Conservation (phyloP, 2,888 invertebrate genomes). For the Cheilosia pagana region DNA sequence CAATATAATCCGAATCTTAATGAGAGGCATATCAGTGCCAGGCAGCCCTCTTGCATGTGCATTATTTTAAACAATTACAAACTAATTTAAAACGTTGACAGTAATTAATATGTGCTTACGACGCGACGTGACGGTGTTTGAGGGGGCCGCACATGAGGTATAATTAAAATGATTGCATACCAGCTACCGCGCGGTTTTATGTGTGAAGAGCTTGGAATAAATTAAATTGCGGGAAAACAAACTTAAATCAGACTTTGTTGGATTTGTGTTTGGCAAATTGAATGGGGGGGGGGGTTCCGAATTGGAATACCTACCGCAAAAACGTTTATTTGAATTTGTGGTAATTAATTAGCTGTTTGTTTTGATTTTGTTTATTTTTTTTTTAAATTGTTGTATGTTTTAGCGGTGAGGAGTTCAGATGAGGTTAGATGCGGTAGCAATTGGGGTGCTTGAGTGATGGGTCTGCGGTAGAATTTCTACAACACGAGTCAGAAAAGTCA, state of each 20-base stretch:
- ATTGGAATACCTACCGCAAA: slow-evolving; percentile 44
- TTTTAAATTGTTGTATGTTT: too few species aligned
- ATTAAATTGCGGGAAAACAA: slow-evolving; percentile 47
- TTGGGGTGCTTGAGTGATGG: too few species aligned
- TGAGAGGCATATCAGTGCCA: too few species aligned
- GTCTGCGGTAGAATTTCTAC: too few species aligned
- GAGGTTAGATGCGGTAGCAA: too few species aligned
- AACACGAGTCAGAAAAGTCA: too few species aligned
- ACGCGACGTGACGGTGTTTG: neutral
- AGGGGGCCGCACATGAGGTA: slow-evolving; percentile 19
- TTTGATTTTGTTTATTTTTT: slow-evolving; percentile 12
- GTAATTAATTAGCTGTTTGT: slow-evolving; percentile 63
- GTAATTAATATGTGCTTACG: slow-evolving; percentile 45
- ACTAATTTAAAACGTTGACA: slow-evolving; percentile 41
- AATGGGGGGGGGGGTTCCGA: slow-evolving; percentile 30
- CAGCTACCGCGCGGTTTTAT: slow-evolving; percentile 14
- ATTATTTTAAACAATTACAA: slow-evolving; percentile 53
- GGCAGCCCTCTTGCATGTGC: slow-evolving; percentile 8
- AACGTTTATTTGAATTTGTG: slow-evolving; percentile 45
- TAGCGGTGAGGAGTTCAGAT: too few species aligned
- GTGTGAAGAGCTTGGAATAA: slow-evolving; percentile 27
- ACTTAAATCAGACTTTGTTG: slow-evolving; percentile 31
- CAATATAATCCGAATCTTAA: neutral
- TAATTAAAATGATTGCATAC: slow-evolving; percentile 61
- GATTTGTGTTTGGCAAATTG: slow-evolving; percentile 22